phyloP scores from a whole-genome alignment of 2,888 invertebrate species.

The Torymus aiolomorphi region DNA sequence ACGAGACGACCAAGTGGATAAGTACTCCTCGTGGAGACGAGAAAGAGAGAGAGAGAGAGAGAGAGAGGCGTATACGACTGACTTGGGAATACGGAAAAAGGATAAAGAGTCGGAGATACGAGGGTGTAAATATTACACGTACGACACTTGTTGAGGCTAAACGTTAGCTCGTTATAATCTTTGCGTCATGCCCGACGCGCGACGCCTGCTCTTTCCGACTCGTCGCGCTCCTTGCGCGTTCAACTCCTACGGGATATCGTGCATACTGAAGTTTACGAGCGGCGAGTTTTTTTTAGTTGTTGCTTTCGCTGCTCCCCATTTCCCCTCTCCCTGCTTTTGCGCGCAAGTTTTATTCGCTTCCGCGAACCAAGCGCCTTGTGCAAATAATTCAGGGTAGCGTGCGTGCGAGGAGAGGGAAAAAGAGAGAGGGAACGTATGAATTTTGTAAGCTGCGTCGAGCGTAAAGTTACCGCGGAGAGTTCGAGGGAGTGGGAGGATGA shows the following conservation, averaged over 20 bases:
- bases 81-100: slow-evolving; percentile 25
- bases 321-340: neutral
- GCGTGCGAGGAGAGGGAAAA: no score
- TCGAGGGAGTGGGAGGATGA: no score
- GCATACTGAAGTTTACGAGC: slow-evolving; percentile 10
- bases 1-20: slow-evolving; percentile 35
- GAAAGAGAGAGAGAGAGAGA: neutral
- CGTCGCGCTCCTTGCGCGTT: neutral
- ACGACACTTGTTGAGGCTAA: slow-evolving; percentile 57
- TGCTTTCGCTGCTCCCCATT: neutral
- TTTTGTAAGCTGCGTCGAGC: no score
- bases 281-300: neutral
- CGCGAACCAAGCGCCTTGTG: no score
- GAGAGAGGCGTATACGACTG: slow-evolving; percentile 8
- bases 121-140: neutral
- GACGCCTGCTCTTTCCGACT: slow-evolving; percentile 6
- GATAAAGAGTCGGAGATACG: neutral
- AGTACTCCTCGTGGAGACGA: slow-evolving; percentile 45
- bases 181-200: slow-evolving; percentile 31
- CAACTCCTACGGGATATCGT: slow-evolving; percentile 30
- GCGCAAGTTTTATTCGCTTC: no score
- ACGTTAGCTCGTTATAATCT: slow-evolving; percentile 27
- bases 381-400: no score
- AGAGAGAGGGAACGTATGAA: no score
- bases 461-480: no score